Conservation (phyloP, 2,113 vertebrate genomes). For the Anhinga anhinga region DNA sequence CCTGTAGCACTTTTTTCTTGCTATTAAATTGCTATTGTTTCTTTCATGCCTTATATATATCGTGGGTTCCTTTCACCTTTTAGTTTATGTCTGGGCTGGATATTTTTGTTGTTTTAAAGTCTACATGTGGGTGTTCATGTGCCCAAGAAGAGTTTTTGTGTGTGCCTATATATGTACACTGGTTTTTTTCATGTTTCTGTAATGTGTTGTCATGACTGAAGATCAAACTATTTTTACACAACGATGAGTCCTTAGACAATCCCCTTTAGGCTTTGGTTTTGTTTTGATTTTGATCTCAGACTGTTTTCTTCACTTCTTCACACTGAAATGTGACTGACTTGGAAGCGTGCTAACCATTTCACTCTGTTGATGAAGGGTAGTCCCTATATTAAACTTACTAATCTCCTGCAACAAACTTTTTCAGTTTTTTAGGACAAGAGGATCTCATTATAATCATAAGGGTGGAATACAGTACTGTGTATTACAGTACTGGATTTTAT, state of each 20-base stretch:
- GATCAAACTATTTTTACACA: conserved; percentile 16
- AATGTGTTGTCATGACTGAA: not conserved
- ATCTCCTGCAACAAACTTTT: not conserved
- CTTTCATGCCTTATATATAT: not conserved
- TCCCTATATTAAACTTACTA: not conserved
- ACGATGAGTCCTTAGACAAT: not conserved
- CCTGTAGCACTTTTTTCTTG: not conserved
- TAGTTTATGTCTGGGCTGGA: not conserved
- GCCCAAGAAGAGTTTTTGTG: not conserved
- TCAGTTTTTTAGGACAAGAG: not conserved
- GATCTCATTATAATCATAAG: not conserved
- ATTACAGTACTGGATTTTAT: not conserved
- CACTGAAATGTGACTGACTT: not conserved
- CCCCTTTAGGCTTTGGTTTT: not conserved
- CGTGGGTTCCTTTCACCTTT: not conserved
- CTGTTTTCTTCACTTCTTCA: not conserved
- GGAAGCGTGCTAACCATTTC: not conserved
- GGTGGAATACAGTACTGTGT: not conserved
- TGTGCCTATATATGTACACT: not conserved
- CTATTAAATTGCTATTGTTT: not conserved
- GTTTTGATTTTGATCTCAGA: not conserved
- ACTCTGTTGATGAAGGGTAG: not conserved
- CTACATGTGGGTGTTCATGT: not conserved
- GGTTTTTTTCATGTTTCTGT: not conserved
- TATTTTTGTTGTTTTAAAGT: not conserved